A percentile compares a stretch with the other conserved stretches of the same genome.
These are phyloP conservation scores for Takifugu flavidus DNA, from an alignment of 2,113 vertebrate species.

Conservation along the genomic window DNA sequence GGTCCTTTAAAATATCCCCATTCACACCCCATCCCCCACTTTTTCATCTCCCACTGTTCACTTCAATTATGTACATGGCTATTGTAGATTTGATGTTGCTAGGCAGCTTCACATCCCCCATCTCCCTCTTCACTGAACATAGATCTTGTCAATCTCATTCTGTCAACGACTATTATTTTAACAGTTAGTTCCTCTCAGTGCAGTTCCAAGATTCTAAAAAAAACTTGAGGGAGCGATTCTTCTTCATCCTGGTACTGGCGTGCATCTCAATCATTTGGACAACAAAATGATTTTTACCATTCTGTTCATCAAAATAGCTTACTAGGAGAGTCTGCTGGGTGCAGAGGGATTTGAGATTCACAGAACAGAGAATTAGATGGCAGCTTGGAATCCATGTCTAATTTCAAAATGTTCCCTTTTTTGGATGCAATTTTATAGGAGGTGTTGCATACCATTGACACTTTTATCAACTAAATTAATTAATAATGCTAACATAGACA, in stretches of 20 bases:
- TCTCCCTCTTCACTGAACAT: conserved; percentile 16
- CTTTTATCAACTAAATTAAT: conserved; percentile 31
- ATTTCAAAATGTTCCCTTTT: too few relatives aligned
- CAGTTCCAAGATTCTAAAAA: too few relatives aligned
- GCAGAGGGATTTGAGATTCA: conserved; percentile 18
- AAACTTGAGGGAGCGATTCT: too few relatives aligned
- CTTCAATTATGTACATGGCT: conserved; percentile 22
- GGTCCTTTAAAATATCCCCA: conserved; percentile 3
- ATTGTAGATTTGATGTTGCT: conserved; percentile 42
- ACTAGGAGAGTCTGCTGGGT: neutral
- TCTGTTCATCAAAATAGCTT: neutral
- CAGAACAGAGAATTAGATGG: conserved; percentile 49
- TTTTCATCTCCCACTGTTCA: neutral
- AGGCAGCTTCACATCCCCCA: conserved; percentile 31
- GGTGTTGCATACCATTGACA: conserved; percentile 19
- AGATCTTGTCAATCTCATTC: conserved; percentile 23
- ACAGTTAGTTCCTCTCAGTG: neutral
- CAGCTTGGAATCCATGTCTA: conserved; percentile 6
- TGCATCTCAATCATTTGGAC: too few relatives aligned
- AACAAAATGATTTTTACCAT: too few relatives aligned
- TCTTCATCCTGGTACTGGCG: too few relatives aligned
- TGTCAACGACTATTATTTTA: conserved; percentile 38
- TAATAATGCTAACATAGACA: too few relatives aligned
- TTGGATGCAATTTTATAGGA: too few relatives aligned
- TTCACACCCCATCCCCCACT: neutral